phyloP scores from a whole-genome alignment of 2,797 vertebrate genomes.

The Phoebastria nigripes region DNA sequence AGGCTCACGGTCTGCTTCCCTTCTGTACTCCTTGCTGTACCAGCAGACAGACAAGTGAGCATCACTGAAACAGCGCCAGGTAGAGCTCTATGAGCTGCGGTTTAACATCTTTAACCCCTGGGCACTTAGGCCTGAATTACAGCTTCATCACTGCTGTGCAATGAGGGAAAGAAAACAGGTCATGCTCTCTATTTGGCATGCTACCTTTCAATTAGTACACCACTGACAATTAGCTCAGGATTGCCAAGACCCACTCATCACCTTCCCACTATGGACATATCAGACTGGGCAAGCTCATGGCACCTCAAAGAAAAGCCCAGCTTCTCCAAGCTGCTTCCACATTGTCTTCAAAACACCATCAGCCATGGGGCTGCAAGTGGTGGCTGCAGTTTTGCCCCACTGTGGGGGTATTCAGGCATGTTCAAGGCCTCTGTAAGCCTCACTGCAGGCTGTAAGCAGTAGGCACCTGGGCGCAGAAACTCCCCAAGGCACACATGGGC shows the following conservation, averaged over 20 bases:
- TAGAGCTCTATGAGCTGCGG: neutral
- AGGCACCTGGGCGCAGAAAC: neutral
- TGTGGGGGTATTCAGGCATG: no score
- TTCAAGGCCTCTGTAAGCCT: neutral
- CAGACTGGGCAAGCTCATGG: neutral
- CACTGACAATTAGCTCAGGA: neutral
- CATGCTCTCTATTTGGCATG: neutral
- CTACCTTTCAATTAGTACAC: neutral
- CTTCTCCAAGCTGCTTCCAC: neutral
- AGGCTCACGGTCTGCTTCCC: neutral
- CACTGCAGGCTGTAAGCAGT: neutral
- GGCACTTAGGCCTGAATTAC: neutral
- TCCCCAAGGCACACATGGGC: neutral
- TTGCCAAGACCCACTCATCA: neutral
- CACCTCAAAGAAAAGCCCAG: neutral
- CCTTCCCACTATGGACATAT: neutral
- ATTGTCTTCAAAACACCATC: neutral
- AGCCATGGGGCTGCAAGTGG: fast-evolving
- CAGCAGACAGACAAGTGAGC: neutral
- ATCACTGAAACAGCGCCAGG: neutral
- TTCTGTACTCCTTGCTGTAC: neutral
- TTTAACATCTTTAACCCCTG: neutral
- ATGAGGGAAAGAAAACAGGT: neutral
- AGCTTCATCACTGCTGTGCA: neutral
- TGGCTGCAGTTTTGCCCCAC: neutral